Evolutionary conservation across 2,888 invertebrate species (phyloP), one percentile per base, ranked within the genome.

Genomic region (Pocota personata): DNA sequence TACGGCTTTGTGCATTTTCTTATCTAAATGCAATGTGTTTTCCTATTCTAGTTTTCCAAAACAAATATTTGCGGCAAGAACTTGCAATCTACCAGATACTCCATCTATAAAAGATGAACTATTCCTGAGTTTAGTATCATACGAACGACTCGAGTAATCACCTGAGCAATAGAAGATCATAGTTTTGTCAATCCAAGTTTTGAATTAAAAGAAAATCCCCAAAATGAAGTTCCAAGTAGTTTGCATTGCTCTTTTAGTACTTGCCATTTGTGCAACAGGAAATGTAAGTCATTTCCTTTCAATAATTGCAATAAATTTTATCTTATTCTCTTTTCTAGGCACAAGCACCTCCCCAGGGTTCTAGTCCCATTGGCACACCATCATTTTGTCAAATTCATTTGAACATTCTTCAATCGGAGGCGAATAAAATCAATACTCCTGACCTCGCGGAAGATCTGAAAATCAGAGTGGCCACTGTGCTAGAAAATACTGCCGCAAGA

Each of bases 1-100:
- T 69, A 35, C 64, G 2, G 27, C 21, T 16, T 21, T 12, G 3
- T 48, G 55, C 43, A 32, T 14, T 32, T 14, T 12, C 52, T 84
- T 84, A 84, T 84, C 84, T 80, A 8, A 30, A 76, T 14, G n/a
- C 12, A 43, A 30, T 57, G 6, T 79, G 75, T 80, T 84, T 75
- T 76, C 71, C n/a, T 64, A 76, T 80, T 84, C 84, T 60, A 80
- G 57, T 84, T 84, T 83, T 60, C 48, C 27, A 71, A 64, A 43
- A 32, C 12, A 84, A 84, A 84, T 84, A 84, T 84, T 84, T 84
- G 62, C 21, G 8, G 6, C 58, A n/a, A 35, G 8, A 71, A 66
- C n/a, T 12, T 32, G 50, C 32, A 30, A 43, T 69, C 67, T 30
- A 50, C 21, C 10, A 69, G 50, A 50, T 37, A 27, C 24, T 35